A percentile compares a stretch with the other conserved stretches of the same genome.
These are phyloP conservation scores for Drosophila ohnishii DNA, from an alignment of 1,140 invertebrate species.

Conservation along the genomic window DNA sequence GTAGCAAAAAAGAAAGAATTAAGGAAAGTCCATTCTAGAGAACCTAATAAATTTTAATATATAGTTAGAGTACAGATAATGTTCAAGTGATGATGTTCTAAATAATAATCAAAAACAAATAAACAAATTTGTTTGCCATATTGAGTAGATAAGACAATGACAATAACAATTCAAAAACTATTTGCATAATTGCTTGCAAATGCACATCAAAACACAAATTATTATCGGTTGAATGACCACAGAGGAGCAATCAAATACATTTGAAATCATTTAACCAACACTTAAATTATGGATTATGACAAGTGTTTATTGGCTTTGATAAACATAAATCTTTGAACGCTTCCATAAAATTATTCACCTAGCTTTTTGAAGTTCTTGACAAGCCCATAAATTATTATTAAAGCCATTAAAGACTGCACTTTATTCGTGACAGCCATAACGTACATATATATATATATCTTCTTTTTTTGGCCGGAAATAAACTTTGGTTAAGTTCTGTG, in stretches of 20 bases:
- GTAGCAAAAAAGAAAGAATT: slow-evolving; percentile 1
- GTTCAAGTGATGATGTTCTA: neutral
- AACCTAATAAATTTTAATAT: neutral
- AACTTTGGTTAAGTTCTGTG: slow-evolving; percentile 23
- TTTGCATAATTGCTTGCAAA: slow-evolving; percentile 9
- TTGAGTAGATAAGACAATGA: neutral
- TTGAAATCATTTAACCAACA: slow-evolving; percentile 2
- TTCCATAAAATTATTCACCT: neutral
- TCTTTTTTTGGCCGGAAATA: neutral
- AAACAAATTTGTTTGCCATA: neutral
- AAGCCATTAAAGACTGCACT: neutral
- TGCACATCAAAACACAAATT: neutral
- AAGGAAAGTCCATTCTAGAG: neutral
- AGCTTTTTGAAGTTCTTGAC: neutral
- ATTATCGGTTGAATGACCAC: neutral
- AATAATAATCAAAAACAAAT: neutral
- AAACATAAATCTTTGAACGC: neutral
- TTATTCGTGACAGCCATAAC: neutral
- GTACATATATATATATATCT: neutral
- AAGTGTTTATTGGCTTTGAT: neutral
- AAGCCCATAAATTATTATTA: neutral
- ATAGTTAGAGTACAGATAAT: neutral
- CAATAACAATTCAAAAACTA: slow-evolving; percentile 2
- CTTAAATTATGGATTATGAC: neutral
- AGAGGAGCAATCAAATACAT: neutral